Base-by-base conservation (phyloP, 2,797 vertebrate species). In the Notolepis coatsorum region DNA sequence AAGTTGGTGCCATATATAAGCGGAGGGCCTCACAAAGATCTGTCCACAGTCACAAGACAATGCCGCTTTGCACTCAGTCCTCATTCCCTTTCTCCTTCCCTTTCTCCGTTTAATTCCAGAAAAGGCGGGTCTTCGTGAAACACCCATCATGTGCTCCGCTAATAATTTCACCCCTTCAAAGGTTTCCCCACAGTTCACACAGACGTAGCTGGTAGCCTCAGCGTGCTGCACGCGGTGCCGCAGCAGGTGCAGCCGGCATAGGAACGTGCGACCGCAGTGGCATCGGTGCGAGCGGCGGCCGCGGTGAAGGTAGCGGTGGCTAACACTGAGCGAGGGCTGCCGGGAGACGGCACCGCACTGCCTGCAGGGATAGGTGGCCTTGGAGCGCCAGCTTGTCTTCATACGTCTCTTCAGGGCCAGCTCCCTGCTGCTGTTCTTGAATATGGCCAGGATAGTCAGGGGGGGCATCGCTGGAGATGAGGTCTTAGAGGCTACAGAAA, bases 211-310 rank as follows among this genome's bases (percentile, higher is more conserved):
- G 0, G 84, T 71, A 7, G 86, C 84, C 68, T 93, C 92, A 0
- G 93, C 90, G 1, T 95, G 94, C 59, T 88, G 89, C 30, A 95
- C 60, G 51, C 94, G 92, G 31, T 95, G 94, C 0, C 92, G 82
- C 59, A 95, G 83, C 17, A 94, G 89, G 64, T 95, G 91, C 17
- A 95, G 81, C 5, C 54, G 87, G 41, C 83, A 86, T 48, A 79
- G 85, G 47, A 93, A 93, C 1, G 86, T 59, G 25, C 92, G 81
- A 3, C 94, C 93, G 0, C 94, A 95, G 41, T 89, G 85, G 72
- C 92, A 93, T 3, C 35, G 83, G 79, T 92, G 85, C 2, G 33
- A 77, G 18, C 89, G 89, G 20, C 27, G 79, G 4, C 88, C 91
- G 0, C 82, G 65, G 77, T 91, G 92, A 50, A 88, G 89, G 80